A percentile compares a stretch with the other conserved stretches of the same genome.
phyloP scores from a whole-genome alignment of 2,113 vertebrate species.

The Tenebrosternarchus preto region DNA sequence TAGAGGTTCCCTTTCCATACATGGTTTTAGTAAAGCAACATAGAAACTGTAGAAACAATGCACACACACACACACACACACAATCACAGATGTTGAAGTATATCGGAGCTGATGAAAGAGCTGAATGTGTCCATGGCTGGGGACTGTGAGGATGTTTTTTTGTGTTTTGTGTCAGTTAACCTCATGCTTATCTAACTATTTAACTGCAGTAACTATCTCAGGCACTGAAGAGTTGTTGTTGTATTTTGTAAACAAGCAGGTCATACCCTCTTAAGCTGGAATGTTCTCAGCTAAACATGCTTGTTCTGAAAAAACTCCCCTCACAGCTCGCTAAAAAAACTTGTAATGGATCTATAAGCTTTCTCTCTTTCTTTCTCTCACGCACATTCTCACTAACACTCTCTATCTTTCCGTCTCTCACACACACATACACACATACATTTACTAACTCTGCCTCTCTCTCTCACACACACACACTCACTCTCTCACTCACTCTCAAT shows the following conservation, averaged over 20 bases:
- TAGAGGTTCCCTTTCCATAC: no score
- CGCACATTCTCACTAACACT: constrained; percentile 1
- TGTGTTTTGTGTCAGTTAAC: no score
- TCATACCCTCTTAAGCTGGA: constrained; percentile 62
- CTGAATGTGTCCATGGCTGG: no score
- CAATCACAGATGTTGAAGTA: no score
- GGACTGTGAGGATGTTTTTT: no score
- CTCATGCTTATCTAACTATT: constrained; percentile 12
- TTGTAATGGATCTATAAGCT: constrained; percentile 75
- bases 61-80: no score
- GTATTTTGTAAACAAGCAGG: constrained; percentile 69
- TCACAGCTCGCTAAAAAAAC: constrained; percentile 72
- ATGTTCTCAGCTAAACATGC: constrained; percentile 58
- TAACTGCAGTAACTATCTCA: constrained; percentile 8
- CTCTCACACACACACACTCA: constrained; percentile 21
- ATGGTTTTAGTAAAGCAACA: no score
- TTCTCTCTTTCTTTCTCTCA: no score
- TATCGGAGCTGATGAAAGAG: no score
- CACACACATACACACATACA: constrained; percentile 54
- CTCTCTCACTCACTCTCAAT: constrained; percentile 20
- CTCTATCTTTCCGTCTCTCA: constrained; percentile 54
- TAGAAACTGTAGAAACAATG: no score
- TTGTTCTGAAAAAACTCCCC: constrained; percentile 73
- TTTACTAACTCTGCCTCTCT: no score
- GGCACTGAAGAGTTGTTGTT: constrained; percentile 48